Conservation (phyloP, 2,888 invertebrate genomes). For the Phalangium opilio region DNA sequence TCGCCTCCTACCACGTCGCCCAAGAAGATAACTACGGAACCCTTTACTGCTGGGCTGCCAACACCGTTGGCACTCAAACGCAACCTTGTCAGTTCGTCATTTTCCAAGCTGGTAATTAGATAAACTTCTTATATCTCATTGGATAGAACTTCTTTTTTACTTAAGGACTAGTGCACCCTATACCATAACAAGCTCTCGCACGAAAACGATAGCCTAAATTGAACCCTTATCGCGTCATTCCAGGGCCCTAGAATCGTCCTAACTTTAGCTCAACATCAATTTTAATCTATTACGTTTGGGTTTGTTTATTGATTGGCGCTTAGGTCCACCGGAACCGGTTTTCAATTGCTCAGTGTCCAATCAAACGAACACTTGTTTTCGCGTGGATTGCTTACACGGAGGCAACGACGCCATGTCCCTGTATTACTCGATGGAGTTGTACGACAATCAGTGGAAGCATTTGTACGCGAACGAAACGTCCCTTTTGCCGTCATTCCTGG, state of each 20-base stretch:
- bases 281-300: too few relatives aligned
- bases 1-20: constrained; percentile 22
- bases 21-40: constrained; percentile 24
- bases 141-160: too few relatives aligned
- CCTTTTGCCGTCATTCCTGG: constrained; percentile 16
- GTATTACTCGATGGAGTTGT: constrained; percentile 62
- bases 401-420: constrained; percentile 81
- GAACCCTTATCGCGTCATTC: too few relatives aligned
- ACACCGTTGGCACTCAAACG: constrained; percentile 22
- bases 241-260: too few relatives aligned
- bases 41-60: constrained; percentile 22
- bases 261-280: too few relatives aligned
- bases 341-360: constrained; percentile 75
- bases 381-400: constrained; percentile 70
- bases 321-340: constrained; percentile 74
- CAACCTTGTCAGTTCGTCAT: constrained; percentile 23
- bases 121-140: too few relatives aligned
- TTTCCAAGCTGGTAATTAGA: constrained; percentile 45
- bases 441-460: constrained; percentile 9
- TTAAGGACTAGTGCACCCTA: too few relatives aligned
- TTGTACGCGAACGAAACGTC: constrained; percentile 17
- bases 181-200: too few relatives aligned
- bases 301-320: too few relatives aligned
- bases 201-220: too few relatives aligned
- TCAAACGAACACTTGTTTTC: constrained; percentile 65